Evolutionary conservation across 1,140 invertebrate genomes (phyloP), one percentile per base, ranked within the genome.

Genomic region (Tyrophagus putrescentiae): DNA sequence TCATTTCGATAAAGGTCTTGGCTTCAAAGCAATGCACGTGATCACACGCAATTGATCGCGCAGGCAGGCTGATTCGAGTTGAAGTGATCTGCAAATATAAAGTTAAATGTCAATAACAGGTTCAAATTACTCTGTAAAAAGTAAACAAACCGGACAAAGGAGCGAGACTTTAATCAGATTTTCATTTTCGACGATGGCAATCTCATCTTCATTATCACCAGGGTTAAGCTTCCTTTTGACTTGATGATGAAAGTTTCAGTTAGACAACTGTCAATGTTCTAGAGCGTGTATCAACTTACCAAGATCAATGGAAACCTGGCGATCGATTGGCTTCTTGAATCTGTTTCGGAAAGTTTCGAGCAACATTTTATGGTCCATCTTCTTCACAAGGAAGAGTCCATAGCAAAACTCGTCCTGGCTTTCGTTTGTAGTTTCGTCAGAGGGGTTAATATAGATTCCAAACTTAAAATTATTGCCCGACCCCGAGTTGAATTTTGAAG

Each of bases 21-120:
- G 92, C 91, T 76, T 99, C 95, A 71, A 98, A 98, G 75, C 94
- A 98, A 72, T 98, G 94, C 54, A 98, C 75, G 78, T 99, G 95
- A 27, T 80, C 81, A 70, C 95, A 99, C 0, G 85, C 86, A 13
- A 80, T 83, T 0, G 92, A 78, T 45, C 92, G 80, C 71, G 87
- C 91, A 0, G 95, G 95, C 44, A 87, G 82, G 34, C 76, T 77
- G 84, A 97, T 95, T 50, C 89, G 77, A 83, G 92, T 92, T 76
- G 95, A 95, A 45, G 90, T 90, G 33, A 98, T 73, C 34, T 93
- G 85, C 76, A 90, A 92, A 57, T 65, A 54, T 44, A 50, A 48
- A 33, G 13, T 13, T 41, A 29, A 25, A 16, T 21, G 9, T 36
- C 7, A 28, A 13, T 23, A 62, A 4, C 1, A 57, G 16, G 31